A percentile compares a stretch with the other conserved stretches of the same genome.
phyloP scores from a whole-genome alignment of 2,888 invertebrate genomes.

The Cantharis lateralis region DNA sequence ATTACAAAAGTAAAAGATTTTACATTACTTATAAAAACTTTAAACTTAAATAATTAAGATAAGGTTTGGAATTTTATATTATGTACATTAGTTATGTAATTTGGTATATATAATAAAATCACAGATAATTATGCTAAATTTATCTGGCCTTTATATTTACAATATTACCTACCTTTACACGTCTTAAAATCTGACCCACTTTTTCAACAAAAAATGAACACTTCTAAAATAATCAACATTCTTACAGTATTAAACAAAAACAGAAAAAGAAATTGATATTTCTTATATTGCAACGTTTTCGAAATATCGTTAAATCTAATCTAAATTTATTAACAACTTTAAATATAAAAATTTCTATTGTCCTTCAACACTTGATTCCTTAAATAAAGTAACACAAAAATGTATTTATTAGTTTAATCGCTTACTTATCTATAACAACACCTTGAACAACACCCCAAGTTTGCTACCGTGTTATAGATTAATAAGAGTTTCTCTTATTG shows the following conservation, averaged over 20 bases:
- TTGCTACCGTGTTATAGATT: background rate
- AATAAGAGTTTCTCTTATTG: background rate
- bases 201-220: conserved; percentile 10
- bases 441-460: background rate
- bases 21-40: conserved; percentile 50
- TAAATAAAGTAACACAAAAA: background rate
- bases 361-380: conserved; percentile 11
- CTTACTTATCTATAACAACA: background rate
- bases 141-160: conserved; percentile 50
- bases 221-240: conserved; percentile 5
- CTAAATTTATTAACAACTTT: background rate
- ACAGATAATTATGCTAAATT: conserved; percentile 53
- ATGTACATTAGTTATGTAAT: conserved; percentile 40
- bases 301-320: background rate
- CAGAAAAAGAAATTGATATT: conserved; percentile 15
- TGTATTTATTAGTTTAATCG: background rate
- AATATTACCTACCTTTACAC: conserved; percentile 24
- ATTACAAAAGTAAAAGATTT: conserved; percentile 54
- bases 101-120: conserved; percentile 53
- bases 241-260: conserved; percentile 16
- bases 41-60: conserved; percentile 48
- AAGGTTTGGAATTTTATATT: conserved; percentile 29
- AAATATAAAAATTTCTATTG: conserved; percentile 26
- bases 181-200: conserved; percentile 16
- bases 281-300: conserved; percentile 20